Base-by-base conservation (phyloP, 1,140 invertebrate species). In the Eueides isabella region DNA sequence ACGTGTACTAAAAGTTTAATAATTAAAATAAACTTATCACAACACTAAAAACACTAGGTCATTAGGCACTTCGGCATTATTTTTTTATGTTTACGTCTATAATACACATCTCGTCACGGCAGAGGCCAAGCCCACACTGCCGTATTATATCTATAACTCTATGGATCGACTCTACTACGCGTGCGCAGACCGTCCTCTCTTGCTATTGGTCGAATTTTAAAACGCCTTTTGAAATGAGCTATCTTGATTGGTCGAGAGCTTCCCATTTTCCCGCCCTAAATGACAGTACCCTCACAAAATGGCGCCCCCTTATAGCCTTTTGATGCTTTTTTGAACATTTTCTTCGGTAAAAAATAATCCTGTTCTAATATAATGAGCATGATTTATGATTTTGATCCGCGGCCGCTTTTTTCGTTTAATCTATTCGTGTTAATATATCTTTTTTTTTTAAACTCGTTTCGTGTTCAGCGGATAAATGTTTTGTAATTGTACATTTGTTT, bases 271-370 rank as follows among this genome's bases (percentile, higher is more conserved):
- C 87, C 91, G 91, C 91, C 91, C 87, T 78, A 83, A 84, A 78
- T 74, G 78, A 77, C 85, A 71, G 68, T 82, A 79, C 86, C 88
- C 89, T 89, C 77, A 85, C 91, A 93, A 93, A 89, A 93, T 93
- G 91, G 91, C 91, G 91, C 80, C 84, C 89, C 91, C 88, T 86
- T 78, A 87, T 82, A 92, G 86, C 88, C 88, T 90, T 90, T 90
- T 88, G 86, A 92, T 92, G 86, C 83, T 91, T 92, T 92, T 93
- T 92, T 93, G 88, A 90, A 85, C 88, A 90, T 90, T 90, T 92
- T 87, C 88, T 92, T 86, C 82, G 80, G 84, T 92, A 93, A 93
- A 93, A 93, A 93, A 93, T 93, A 93, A 93, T 93, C 90, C 89
- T 85, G 91, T 92, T 90, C 83, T 83, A 85, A 91, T 89, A 92